phyloP scores from a whole-genome alignment of 1,140 invertebrate species.

The Saccostrea glomerata region DNA sequence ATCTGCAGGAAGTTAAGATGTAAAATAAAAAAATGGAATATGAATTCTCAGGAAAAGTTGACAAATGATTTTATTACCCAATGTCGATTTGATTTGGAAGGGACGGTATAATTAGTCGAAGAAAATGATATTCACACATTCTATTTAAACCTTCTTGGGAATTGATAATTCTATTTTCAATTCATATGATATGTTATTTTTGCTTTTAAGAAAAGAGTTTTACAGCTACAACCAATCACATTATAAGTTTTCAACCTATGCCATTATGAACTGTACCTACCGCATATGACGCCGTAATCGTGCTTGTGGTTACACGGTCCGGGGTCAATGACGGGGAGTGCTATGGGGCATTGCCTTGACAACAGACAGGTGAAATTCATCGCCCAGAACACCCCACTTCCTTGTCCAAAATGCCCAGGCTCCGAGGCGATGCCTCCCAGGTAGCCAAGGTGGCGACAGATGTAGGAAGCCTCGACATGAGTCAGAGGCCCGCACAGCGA shows the following conservation, averaged over 20 bases:
- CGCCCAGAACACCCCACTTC: constrained; percentile 59
- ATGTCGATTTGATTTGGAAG: no score
- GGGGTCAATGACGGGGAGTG: constrained; percentile 38
- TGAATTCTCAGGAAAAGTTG: no score
- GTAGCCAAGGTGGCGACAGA: constrained; percentile 87
- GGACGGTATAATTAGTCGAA: no score
- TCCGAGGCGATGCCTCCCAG: constrained; percentile 64
- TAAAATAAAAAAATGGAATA: no score
- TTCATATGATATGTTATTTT: no score
- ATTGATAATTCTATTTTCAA: no score
- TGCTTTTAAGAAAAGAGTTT: no score
- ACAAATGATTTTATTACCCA: no score
- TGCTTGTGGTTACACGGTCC: constrained; percentile 55
- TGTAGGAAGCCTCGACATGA: constrained; percentile 87
- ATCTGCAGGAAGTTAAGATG: constrained; percentile 46
- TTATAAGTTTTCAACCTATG: background rate
- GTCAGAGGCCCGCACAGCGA: constrained; percentile 92
- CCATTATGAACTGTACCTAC: constrained; percentile 51
- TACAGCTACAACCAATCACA: background rate
- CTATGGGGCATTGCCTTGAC: constrained; percentile 49
- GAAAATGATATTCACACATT: no score
- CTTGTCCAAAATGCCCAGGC: constrained; percentile 59
- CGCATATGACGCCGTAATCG: constrained; percentile 66
- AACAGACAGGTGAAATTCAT: constrained; percentile 65
- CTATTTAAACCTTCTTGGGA: no score